These are phyloP conservation scores for Eublepharis macularius DNA, from an alignment of 2,113 vertebrate species.

Conservation along the genomic window DNA sequence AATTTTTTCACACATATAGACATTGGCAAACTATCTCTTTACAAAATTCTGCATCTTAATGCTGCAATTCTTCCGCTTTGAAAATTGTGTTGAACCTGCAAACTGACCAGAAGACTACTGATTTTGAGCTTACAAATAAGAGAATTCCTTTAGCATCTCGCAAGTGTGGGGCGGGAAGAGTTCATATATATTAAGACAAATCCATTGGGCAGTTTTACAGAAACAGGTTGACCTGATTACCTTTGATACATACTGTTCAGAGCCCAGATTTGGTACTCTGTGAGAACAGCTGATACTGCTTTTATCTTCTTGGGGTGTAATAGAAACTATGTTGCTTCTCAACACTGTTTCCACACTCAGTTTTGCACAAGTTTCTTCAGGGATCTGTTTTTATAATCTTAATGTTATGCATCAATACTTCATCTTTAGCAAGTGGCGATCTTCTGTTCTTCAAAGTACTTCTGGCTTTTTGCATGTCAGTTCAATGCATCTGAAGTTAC, in stretches of 20 bases:
- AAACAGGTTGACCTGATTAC: background rate
- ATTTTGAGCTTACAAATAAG: background rate
- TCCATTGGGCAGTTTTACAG: background rate
- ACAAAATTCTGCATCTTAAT: background rate
- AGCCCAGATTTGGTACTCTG: background rate
- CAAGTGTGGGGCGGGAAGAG: background rate
- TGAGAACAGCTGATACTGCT: background rate
- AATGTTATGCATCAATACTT: background rate
- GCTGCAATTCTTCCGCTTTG: background rate
- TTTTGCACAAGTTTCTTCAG: background rate
- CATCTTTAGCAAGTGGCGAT: accelerated
- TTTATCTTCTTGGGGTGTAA: background rate
- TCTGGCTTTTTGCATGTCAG: background rate
- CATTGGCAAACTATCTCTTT: background rate
- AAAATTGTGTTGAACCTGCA: background rate
- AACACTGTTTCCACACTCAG: background rate
- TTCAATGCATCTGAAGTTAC: background rate
- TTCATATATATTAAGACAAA: accelerated
- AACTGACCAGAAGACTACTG: no score
- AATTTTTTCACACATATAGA: background rate
- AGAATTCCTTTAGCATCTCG: background rate
- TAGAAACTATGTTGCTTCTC: background rate
- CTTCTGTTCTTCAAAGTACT: accelerated
- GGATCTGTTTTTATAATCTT: background rate
- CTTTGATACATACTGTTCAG: background rate